Percentiles rank a stretch among this genome's conserved stretches.
These are phyloP conservation scores for Callinectes sapidus DNA, from an alignment of 2,888 invertebrate genomes.

Conservation along the genomic window DNA sequence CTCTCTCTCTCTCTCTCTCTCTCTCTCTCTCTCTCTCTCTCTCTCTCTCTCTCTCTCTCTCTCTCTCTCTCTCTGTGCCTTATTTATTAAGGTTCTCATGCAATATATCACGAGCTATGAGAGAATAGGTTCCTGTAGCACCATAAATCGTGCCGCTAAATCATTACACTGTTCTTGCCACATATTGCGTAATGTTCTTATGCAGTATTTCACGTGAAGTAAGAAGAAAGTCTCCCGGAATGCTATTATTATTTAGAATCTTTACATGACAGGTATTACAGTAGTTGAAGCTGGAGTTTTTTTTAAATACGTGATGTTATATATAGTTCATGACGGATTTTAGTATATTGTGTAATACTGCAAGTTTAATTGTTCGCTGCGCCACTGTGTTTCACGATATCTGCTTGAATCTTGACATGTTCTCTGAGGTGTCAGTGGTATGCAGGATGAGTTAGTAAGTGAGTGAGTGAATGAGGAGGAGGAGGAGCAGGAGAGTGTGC, in stretches of 20 bases:
- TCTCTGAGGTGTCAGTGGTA: background rate
- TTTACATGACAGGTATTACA: no score
- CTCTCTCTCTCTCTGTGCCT: background rate
- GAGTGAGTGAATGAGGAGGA: no score
- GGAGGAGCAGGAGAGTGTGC: no score
- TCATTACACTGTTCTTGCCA: background rate
- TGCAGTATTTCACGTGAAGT: background rate
- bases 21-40: background rate
- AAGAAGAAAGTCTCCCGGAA: background rate
- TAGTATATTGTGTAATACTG: background rate
- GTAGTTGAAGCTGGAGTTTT: no score
- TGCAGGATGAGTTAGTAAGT: no score
- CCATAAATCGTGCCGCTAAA: background rate
- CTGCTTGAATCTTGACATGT: background rate
- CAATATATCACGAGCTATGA: background rate
- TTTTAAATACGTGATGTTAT: no score
- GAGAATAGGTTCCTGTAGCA: background rate
- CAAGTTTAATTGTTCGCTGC: background rate
- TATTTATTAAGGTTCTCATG: background rate
- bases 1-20: conserved; percentile 1
- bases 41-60: background rate
- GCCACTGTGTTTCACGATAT: background rate
- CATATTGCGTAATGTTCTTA: background rate
- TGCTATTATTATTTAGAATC: no score
- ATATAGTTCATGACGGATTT: background rate